These are phyloP conservation scores for Heliconius hewitsoni DNA, from an alignment of 1,140 invertebrate species.

Conservation along the genomic window DNA sequence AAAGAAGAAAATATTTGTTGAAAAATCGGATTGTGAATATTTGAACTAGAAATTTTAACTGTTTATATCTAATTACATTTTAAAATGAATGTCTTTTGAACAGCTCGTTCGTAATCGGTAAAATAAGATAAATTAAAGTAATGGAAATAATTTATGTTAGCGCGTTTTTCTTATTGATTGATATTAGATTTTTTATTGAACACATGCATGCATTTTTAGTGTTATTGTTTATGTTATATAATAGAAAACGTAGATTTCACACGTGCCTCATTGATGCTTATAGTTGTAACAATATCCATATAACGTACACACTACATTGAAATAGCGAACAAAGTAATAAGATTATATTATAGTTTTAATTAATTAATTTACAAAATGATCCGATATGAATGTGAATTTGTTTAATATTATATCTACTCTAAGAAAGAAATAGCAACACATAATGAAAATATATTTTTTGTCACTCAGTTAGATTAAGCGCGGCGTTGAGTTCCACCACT, in stretches of 20 bases:
- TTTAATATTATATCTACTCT: no score
- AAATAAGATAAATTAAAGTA: neutral
- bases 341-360: neutral
- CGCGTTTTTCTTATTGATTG: neutral
- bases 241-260: neutral
- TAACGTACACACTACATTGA: neutral
- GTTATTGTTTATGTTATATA: constrained; percentile 3
- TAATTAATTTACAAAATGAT: neutral
- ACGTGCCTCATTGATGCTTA: neutral
- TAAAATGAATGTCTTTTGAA: neutral
- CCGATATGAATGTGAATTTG: no score
- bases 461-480: no score
- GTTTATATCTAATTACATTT: neutral
- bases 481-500: no score
- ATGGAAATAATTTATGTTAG: neutral
- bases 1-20: neutral
- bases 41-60: neutral
- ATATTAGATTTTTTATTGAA: neutral
- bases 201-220: neutral
- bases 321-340: neutral
- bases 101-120: neutral
- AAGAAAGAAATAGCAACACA: no score
- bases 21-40: neutral
- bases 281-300: neutral
- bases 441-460: no score